A percentile compares a stretch with the other conserved stretches of the same genome.
Evolutionary conservation across 1,140 invertebrate genomes (phyloP).

Genomic region (Drosophila sucinea): DNA sequence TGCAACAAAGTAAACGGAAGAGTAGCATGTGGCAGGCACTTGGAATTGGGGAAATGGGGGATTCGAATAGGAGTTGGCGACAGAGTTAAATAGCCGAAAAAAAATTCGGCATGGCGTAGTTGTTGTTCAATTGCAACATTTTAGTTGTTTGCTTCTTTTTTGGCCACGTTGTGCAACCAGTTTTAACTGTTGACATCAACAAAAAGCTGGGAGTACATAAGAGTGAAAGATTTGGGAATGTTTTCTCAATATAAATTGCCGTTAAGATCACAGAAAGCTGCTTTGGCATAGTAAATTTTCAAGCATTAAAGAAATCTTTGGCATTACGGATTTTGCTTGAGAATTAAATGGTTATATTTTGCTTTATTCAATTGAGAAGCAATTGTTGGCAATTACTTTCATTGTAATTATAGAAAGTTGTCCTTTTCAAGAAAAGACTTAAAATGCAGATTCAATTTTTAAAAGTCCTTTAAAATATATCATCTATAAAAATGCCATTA

Average conservation of each 20-base stretch:
- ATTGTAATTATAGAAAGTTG: too few relatives aligned
- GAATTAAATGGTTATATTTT: too few relatives aligned
- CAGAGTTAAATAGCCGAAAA: slow-evolving; percentile 27
- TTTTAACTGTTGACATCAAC: slow-evolving; percentile 29
- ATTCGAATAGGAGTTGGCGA: not conserved
- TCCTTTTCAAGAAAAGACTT: too few relatives aligned
- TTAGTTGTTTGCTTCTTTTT: slow-evolving; percentile 19
- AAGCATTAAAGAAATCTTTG: too few relatives aligned
- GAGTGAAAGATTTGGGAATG: slow-evolving; percentile 23
- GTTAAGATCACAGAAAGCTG: too few relatives aligned
- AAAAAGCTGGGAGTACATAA: slow-evolving; percentile 21
- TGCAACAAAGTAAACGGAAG: slow-evolving; percentile 19
- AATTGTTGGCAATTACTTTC: too few relatives aligned
- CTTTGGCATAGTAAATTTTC: too few relatives aligned
- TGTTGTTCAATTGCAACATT: slow-evolving; percentile 1
- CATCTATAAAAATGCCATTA: too few relatives aligned
- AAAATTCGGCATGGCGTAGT: slow-evolving; percentile 1
- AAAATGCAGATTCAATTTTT: too few relatives aligned
- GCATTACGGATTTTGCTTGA: too few relatives aligned
- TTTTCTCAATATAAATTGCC: not conserved
- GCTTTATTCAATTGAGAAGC: too few relatives aligned
- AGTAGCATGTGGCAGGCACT: slow-evolving; percentile 19
- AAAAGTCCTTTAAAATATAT: too few relatives aligned
- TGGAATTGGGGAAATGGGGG: not conserved
- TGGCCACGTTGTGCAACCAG: slow-evolving; percentile 36